Conservation (phyloP, 1,140 invertebrate genomes). For the Periplaneta americana region DNA sequence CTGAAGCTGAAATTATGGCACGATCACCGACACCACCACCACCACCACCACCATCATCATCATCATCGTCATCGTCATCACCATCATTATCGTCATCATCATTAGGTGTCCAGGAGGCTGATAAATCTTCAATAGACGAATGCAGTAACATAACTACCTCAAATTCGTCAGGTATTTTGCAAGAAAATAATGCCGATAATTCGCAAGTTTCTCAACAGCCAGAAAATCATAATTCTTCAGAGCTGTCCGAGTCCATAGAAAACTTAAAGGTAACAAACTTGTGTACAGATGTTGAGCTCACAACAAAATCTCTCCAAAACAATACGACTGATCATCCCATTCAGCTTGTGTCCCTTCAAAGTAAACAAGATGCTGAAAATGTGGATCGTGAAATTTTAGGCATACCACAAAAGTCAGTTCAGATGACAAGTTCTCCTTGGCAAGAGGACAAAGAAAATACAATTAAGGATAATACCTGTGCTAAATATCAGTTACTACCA, state of each 20-base stretch:
- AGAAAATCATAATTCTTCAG: not conserved
- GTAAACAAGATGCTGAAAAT: not conserved
- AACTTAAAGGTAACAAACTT: too few species aligned
- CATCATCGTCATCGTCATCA: too few species aligned
- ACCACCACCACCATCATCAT: too few species aligned
- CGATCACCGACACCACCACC: too few species aligned
- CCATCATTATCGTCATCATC: too few species aligned
- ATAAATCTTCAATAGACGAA: not conserved
- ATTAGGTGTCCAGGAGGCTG: too few species aligned
- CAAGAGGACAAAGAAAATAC: not conserved
- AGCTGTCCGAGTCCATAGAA: not conserved
- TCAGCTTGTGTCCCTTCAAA: not conserved
- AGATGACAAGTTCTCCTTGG: not conserved
- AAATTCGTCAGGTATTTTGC: not conserved
- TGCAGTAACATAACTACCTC: not conserved
- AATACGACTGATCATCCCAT: not conserved
- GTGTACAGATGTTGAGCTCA: too few species aligned
- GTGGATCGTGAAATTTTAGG: not conserved
- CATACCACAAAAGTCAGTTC: not conserved
- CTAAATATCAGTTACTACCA: not conserved
- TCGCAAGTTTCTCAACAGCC: not conserved
- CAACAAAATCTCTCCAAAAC: not conserved
- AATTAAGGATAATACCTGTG: not conserved
- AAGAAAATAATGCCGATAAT: not conserved
- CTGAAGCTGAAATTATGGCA: too few species aligned